Evolutionary conservation across 92 coral and sea anemone genomes (phyloP), one percentile per base, ranked within the genome.

Genomic region (Metridium senile): DNA sequence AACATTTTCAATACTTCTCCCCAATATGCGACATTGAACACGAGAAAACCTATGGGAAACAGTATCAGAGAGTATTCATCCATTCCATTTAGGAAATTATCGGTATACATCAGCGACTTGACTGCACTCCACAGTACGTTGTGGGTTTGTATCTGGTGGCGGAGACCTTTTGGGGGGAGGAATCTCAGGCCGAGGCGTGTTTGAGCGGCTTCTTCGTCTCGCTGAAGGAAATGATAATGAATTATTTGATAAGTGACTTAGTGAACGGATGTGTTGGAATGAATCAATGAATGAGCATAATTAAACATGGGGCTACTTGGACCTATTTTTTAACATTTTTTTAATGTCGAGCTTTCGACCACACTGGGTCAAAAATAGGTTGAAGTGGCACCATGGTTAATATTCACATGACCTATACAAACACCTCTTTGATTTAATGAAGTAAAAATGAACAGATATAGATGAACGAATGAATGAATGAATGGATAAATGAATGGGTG

Each of bases 1-100:
- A 77, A 76, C 52, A 54, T 22, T n/a, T 83, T 83, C 2, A 85
- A 58, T 0, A 76, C 80, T 13, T 82, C 54, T 8, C 86, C 71
- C 93, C 93, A 92, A 74, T 92, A 92, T 27, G 80, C 73, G 9
- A 78, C 77, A 72, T 92, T 92, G 46, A 92, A 92, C 20, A 86
- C 32, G 9, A 79, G 72, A 77, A 92, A 92, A 23, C 84, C 84
- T 18, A 79, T 71, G 0, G 97, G 94, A 52, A 92, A 92, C 51
- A 82, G 67, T 28, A 86, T 34, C 25, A 90, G 84, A 29, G 97
- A 88, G 61, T 92, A 92, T 30, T 92, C 92, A 68, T 92, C 97
- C 65, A 92, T 64, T 32, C 86, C 74, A 21, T 78, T 49, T 31
- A 89, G 71, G 70, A 92, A 92, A 1, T 74, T 66, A n/a, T 81